Base-by-base conservation (phyloP, 2,797 vertebrate species). In the Enoplosus armatus region DNA sequence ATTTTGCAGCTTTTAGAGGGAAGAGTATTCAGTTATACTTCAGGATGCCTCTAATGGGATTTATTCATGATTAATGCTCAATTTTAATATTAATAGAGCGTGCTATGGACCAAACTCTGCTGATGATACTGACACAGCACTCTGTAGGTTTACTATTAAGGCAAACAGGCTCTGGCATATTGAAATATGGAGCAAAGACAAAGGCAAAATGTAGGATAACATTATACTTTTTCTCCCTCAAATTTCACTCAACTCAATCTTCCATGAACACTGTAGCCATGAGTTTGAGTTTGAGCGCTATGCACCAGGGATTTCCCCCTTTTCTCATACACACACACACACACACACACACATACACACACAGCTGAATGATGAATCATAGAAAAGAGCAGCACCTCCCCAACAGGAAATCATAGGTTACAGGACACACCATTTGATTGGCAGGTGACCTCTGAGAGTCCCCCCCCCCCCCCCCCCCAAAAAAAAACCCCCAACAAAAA, bases 71-170 rank as follows among this genome's bases (percentile, higher is more conserved):
- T 74, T 74, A 66, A 73, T 77, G 59, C 29, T 54, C 10, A 41
- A 11, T 58, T 74, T 76, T 66, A 66, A 67, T 71, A 79, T 82
- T 66, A 27, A 79, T 56, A 51, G 26, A 75, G 22, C 72, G 27
- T 45, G 43, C 43, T 48, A 45, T 33, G 41, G 63, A 75, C 45
- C 35, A 61, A 5, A 58, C 12, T 65, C 62, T 55, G 54, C 54
- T 60, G 59, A 68, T 54, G 60, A 55, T 48, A 63, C 29, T 43
- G 59, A 75, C 48, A 45, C 26, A 24, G 22, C 66, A 27, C 62
- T 72, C 26, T 70, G 63, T n/a, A 48, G 54, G 54, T 59, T 74
- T 59, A 47, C 35, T 47, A 12, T 63, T 39, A 47, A 56, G 41
- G 69, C 45, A 50, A 82, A 79, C 15, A 63, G 20, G 26, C 29